A percentile compares a stretch with the other conserved stretches of the same genome.
Conservation (phyloP, 2,113 vertebrate species). For the Mystacornis crossleyi region DNA sequence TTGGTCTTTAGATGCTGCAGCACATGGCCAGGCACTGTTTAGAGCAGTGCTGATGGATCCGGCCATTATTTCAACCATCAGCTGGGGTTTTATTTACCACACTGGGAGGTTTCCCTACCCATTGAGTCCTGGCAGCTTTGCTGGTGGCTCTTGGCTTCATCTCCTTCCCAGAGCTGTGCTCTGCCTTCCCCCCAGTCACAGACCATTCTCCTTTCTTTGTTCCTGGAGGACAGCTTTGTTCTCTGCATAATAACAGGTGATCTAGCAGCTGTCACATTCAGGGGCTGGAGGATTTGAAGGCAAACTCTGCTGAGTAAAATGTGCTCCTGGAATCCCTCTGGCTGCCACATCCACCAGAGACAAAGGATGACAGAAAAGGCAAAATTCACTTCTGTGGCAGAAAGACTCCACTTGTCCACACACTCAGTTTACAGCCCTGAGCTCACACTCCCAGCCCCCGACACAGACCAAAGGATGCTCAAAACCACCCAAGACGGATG, state of each 20-base stretch:
- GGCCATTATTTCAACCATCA: background rate
- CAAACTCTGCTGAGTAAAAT: background rate
- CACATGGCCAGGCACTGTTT: fast-evolving
- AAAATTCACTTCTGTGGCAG: background rate
- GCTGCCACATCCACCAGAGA: background rate
- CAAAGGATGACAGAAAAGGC: background rate
- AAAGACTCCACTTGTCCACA: background rate
- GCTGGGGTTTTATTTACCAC: background rate
- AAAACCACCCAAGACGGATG: background rate
- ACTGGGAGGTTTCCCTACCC: background rate
- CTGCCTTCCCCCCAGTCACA: background rate
- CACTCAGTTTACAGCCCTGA: background rate
- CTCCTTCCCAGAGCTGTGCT: background rate
- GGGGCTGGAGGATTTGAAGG: background rate
- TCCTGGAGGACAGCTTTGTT: background rate
- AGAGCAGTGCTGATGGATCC: background rate
- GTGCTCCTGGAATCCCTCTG: background rate
- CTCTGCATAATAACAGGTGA: background rate
- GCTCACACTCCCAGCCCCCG: background rate
- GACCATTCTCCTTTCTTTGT: background rate
- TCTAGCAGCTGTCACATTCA: background rate
- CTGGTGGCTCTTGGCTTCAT: background rate
- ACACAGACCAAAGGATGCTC: background rate
- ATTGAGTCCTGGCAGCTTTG: background rate
- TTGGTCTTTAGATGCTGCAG: background rate